A percentile compares a stretch with the other conserved stretches of the same genome.
Evolutionary conservation across 2,113 vertebrate genomes (phyloP).

Genomic region (Actinemys pallida): DNA sequence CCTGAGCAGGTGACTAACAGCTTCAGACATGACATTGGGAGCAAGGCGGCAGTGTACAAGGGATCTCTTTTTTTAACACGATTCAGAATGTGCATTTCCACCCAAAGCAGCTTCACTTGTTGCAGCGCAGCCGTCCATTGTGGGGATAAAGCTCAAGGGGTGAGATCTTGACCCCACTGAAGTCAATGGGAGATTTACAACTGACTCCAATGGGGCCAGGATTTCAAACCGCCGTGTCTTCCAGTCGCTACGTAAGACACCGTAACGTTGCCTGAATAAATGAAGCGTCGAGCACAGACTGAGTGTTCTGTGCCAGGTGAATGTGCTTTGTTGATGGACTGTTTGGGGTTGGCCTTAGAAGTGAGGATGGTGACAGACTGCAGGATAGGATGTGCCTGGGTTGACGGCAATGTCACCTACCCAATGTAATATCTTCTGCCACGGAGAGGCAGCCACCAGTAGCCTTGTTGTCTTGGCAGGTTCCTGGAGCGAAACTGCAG

Average conservation of each 20-base stretch:
- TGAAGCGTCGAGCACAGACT: accelerated
- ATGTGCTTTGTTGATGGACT: neutral
- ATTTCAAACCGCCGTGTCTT: too few species aligned
- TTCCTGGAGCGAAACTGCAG: neutral
- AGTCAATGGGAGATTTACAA: too few species aligned
- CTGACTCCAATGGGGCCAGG: too few species aligned
- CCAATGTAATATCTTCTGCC: neutral
- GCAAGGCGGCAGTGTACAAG: neutral
- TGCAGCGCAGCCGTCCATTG: neutral
- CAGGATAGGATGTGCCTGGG: neutral
- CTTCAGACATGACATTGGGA: neutral
- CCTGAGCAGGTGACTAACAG: neutral
- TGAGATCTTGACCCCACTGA: too few species aligned
- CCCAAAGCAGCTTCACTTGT: too few species aligned
- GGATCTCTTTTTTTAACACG: neutral
- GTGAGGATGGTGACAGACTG: neutral
- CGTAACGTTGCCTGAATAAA: too few species aligned
- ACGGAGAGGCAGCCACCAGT: neutral
- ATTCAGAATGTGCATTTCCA: neutral
- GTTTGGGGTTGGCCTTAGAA: neutral
- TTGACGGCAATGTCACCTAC: neutral
- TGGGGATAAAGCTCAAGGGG: too few species aligned
- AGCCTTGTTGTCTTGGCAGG: neutral
- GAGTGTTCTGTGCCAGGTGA: neutral
- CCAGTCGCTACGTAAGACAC: too few species aligned